Evolutionary conservation across 2,113 vertebrate species (phyloP).

Genomic region (Rhinichthys klamathensis): DNA sequence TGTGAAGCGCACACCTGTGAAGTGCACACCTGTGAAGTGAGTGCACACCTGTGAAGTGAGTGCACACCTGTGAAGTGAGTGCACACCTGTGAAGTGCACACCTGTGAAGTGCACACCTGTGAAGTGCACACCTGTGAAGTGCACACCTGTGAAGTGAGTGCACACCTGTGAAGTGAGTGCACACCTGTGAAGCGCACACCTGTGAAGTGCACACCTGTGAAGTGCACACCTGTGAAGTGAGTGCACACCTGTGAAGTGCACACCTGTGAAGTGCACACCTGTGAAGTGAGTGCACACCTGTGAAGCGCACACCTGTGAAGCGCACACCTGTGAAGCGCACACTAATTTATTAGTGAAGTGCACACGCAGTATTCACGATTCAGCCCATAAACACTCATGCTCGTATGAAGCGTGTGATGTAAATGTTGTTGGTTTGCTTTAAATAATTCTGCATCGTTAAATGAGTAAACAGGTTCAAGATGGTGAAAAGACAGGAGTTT

Average conservation of each 20-base stretch:
- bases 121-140: slow-evolving; percentile 44
- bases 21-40: no score
- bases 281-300: no score
- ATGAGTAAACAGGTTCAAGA: no score
- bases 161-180: no score
- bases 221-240: slow-evolving; percentile 51
- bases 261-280: not conserved
- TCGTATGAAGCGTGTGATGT: not conserved
- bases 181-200: slow-evolving; percentile 42
- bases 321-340: slow-evolving; percentile 38
- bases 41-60: slow-evolving; percentile 40
- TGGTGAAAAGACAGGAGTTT: no score
- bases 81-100: slow-evolving; percentile 40
- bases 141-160: no score
- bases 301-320: slow-evolving; percentile 40
- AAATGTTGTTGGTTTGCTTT: not conserved
- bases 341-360: no score
- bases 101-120: no score
- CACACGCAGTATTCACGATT: not conserved
- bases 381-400: not conserved
- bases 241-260: slow-evolving; percentile 37
- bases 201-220: no score
- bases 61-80: no score
- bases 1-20: slow-evolving; percentile 42
- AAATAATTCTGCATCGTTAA: not conserved